phyloP scores from a whole-genome alignment of 1,140 invertebrate genomes.

The Hestina assimilis region DNA sequence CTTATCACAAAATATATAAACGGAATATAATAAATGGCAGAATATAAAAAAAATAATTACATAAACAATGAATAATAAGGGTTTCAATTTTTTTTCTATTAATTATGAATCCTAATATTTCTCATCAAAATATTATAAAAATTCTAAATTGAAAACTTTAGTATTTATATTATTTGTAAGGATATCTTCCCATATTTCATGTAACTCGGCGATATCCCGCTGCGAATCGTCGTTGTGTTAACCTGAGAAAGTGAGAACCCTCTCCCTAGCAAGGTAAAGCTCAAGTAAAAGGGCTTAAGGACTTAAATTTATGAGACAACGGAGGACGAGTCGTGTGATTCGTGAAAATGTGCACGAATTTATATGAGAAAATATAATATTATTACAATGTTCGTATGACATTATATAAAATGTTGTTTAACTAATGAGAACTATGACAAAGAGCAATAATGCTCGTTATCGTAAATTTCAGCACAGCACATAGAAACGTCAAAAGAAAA shows the following conservation, averaged over 20 bases:
- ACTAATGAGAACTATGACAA: background rate
- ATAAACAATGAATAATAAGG: too few relatives aligned
- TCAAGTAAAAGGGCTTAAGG: conserved; percentile 8
- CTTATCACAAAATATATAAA: too few relatives aligned
- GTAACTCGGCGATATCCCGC: background rate
- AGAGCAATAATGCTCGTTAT: conserved; percentile 4
- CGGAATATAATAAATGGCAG: too few relatives aligned
- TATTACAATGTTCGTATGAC: background rate
- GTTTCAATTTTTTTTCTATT: too few relatives aligned
- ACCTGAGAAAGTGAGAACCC: background rate
- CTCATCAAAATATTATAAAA: too few relatives aligned
- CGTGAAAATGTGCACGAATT: background rate
- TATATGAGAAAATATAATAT: background rate
- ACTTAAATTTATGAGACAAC: conserved; percentile 4
- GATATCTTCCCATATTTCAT: background rate
- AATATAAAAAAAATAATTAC: too few relatives aligned
- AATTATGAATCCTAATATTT: too few relatives aligned
- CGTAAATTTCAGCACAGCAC: background rate
- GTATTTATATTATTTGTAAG: background rate
- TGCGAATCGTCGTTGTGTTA: background rate
- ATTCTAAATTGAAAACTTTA: background rate
- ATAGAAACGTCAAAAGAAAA: too few relatives aligned
- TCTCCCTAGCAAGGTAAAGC: conserved; percentile 4
- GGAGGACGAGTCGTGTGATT: background rate
- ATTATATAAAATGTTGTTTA: background rate